Base-by-base conservation (phyloP, 2,888 invertebrate genomes). In the Ferrisia virgata region DNA sequence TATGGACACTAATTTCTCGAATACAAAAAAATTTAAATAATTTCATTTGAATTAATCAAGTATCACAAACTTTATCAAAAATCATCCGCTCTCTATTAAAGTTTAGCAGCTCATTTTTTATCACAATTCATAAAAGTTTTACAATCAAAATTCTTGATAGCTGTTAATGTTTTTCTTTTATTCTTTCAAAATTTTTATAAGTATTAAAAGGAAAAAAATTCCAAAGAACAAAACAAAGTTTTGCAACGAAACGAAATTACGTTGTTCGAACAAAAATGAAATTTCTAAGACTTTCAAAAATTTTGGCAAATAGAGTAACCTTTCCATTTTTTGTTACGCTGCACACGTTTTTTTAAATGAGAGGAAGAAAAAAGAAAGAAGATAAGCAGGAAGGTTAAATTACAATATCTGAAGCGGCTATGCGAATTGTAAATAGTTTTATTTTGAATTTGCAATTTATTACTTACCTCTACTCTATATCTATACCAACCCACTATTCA, bases 151-250 rank as follows among this genome's bases (percentile, higher is more conserved):
- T 76, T 33, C 36, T 18, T 13, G 36, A 76, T 76, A n/a, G 36
- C 18, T 76, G 72, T n/a, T n/a, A n/a, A 76, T 36, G 72, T n/a
- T 33, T 36, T 36, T 36, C 28, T 36, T 76, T n/a, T 36, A 28
- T 76, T 76, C 36, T 76, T 33, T 76, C 18, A 76, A 76, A 33
- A 76, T 76, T 76, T 76, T 76, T 33, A 76, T 36, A 76, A 33
- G 31, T 69, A 69, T 69, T 36, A 76, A 36, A 64, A 58, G 36
- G 18, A 76, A 36, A 76, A 36, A 76, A 76, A 76, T 76, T 76
- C 72, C 18, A 18, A 76, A 76, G 28, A 28, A 76, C 25, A 9
- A 33, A 76, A 76, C 25, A 25, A 76, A 72, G 36, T 33, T 76
- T 76, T 76, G 13, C 15, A 25, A 64, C 28, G 28, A 76, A 76